Conservation (phyloP, 2,113 vertebrate genomes). For the Casuarius casuarius region DNA sequence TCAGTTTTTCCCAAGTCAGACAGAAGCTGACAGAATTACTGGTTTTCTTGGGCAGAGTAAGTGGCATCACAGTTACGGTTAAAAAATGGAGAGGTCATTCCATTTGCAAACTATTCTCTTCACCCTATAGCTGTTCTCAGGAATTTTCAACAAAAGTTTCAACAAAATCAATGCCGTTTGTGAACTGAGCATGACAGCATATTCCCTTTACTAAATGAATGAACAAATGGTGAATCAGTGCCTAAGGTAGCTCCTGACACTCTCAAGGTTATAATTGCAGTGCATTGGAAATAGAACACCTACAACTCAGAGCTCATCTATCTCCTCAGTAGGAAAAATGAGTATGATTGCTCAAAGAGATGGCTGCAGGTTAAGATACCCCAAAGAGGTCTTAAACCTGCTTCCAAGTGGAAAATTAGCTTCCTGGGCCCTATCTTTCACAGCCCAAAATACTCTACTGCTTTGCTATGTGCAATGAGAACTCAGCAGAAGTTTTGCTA, state of each 20-base stretch:
- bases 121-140: not conserved
- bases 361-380: not conserved
- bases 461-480: not conserved
- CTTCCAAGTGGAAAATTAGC: not conserved
- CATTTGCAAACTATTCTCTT: not conserved
- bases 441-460: not conserved
- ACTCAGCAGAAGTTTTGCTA: not conserved
- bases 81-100: not conserved
- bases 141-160: not conserved
- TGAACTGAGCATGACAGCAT: not conserved
- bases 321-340: not conserved
- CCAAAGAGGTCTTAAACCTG: not conserved
- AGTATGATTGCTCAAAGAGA: not conserved
- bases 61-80: not conserved
- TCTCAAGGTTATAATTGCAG: not conserved
- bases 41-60: not conserved
- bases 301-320: not conserved
- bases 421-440: not conserved
- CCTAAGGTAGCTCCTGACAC: not conserved
- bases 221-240: not conserved
- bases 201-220: not conserved
- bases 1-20: not conserved
- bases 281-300: not conserved
- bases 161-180: not conserved
- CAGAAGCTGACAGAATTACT: not conserved